Conservation (phyloP, 2,797 vertebrate species). For the Falco naumanni region DNA sequence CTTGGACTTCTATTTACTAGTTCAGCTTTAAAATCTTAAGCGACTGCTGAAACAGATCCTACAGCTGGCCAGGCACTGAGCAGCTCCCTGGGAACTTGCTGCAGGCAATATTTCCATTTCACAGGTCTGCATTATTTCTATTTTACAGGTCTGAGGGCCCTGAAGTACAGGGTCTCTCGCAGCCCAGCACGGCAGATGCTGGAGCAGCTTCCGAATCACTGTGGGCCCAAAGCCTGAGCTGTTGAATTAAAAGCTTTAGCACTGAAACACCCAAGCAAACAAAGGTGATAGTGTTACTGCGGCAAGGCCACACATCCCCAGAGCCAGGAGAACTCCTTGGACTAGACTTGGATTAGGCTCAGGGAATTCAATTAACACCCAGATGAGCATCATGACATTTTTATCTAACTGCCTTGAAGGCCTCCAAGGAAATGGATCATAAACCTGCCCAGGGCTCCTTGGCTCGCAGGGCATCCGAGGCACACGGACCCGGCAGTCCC, state of each 20-base stretch:
- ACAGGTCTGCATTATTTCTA: not conserved
- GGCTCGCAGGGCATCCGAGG: not conserved
- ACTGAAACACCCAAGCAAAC: not conserved
- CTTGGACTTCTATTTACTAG: no score
- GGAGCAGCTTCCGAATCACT: not conserved
- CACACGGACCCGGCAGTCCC: fast-evolving
- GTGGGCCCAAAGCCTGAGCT: fast-evolving
- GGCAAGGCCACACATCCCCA: not conserved
- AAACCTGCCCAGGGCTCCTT: not conserved
- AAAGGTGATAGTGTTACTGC: not conserved
- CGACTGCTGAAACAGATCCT: not conserved
- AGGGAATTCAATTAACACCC: not conserved
- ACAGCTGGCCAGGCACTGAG: fast-evolving
- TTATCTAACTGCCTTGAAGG: not conserved
- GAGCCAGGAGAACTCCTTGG: not conserved
- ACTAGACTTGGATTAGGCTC: not conserved
- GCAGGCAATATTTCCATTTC: not conserved
- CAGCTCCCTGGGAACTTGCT: not conserved
- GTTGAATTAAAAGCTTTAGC: not conserved
- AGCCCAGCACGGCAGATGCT: not conserved
- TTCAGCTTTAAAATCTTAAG: not conserved
- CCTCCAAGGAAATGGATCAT: not conserved
- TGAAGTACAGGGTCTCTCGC: fast-evolving
- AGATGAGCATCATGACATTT: fast-evolving
- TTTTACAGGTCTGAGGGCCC: not conserved